Base-by-base conservation (phyloP, 1,140 invertebrate genomes). In the Ericerus pela region DNA sequence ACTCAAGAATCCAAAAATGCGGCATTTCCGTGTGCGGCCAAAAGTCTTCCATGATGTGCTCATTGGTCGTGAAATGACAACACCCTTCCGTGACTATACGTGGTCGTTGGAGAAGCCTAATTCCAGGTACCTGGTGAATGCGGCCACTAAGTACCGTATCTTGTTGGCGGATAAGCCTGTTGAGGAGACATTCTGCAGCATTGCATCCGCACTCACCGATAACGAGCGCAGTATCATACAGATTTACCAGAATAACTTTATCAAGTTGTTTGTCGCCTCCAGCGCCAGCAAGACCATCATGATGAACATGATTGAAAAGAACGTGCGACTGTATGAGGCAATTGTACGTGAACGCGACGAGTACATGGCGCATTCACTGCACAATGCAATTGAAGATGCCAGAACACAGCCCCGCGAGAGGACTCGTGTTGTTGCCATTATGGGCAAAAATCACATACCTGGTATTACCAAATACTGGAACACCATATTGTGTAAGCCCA, bases 381-480 rank as follows among this genome's bases (percentile, higher is more conserved):
- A 24, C 20, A 47, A 47, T 12, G 41, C 41, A 5, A 14, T 47
- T 2, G 10, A 14, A 5, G 41, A 47, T 3, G 26, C 14, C 12
- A 47, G 26, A 14, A 18, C 41, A 6, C 5, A 41, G 20, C 22
- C 3, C 18, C 2, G 20, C 41, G 20, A 22, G 3, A 47, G 26
- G 20, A 8, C 10, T 24, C 22, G 41, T 10, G 18, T 47, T 5
- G 20, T 47, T 10, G 41, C 3, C 5, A 47, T 47, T 24, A 10
- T 47, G 8, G 41, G 41, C 14, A 47, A 47, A 47, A 47, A 24
- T 3, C 41, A 47, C 41, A 24, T 47, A 47, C 41, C 41, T 4
- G 41, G 41, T 8, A 47, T 47, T 8, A 47, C 26, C 10, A 14
- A 47, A 47, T 47, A 24, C 20, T 47, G 41, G 41, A n/a, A n/a